phyloP scores from a whole-genome alignment of 2,888 invertebrate genomes.

The Leptinotarsa rubiginosa region DNA sequence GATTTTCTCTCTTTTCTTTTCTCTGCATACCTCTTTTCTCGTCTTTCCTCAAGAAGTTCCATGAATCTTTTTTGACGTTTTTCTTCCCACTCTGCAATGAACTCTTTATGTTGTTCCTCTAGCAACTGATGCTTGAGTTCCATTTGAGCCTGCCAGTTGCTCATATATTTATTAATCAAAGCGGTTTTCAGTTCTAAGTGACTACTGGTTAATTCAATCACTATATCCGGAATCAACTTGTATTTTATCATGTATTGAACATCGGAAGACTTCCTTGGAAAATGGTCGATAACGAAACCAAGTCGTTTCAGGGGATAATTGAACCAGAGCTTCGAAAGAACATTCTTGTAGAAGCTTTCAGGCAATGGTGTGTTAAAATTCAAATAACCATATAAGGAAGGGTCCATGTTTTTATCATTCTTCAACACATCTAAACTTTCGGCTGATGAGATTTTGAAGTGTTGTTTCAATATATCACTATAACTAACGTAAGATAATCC shows the following conservation, averaged over 20 bases:
- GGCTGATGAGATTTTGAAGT: conserved; percentile 35
- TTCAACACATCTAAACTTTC: conserved; percentile 42
- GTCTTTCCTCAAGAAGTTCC: conserved; percentile 56
- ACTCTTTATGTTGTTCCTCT: conserved; percentile 46
- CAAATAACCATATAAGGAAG: conserved; percentile 65
- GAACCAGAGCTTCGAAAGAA: conserved; percentile 70
- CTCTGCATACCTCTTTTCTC: conserved; percentile 56
- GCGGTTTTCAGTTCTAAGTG: conserved; percentile 51
- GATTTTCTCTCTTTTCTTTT: conserved; percentile 39
- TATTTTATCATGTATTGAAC: conserved; percentile 68
- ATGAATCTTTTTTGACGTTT: conserved; percentile 51
- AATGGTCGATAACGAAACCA: conserved; percentile 74
- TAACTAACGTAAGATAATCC: conserved; percentile 71
- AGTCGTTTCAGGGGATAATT: conserved; percentile 66
- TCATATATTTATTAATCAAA: conserved; percentile 49
- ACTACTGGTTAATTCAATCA: conserved; percentile 68
- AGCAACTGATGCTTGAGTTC: conserved; percentile 61
- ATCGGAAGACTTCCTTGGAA: conserved; percentile 71
- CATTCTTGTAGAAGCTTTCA: conserved; percentile 62
- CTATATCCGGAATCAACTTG: conserved; percentile 70
- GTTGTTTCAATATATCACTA: conserved; percentile 54
- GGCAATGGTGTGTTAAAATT: conserved; percentile 68
- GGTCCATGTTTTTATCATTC: conserved; percentile 28
- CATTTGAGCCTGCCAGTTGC: conserved; percentile 60
- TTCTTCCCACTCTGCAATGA: conserved; percentile 54